Conservation (phyloP, 2,113 vertebrate genomes). For the Leptodactylus fuscus region DNA sequence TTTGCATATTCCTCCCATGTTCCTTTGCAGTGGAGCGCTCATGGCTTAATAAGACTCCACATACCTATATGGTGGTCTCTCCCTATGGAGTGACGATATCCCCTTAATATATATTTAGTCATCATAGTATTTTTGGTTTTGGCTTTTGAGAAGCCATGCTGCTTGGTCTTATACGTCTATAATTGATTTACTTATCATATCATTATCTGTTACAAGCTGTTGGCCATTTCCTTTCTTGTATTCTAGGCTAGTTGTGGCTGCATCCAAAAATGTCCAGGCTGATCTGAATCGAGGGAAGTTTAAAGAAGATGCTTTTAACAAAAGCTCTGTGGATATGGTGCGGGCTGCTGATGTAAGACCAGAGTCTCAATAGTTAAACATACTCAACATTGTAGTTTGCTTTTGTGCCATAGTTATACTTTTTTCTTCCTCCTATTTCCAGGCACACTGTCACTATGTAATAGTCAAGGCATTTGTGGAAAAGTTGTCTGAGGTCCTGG, state of each 20-base stretch:
- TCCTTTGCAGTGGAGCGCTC: too few species aligned
- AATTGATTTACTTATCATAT: too few species aligned
- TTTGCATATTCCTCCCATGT: too few species aligned
- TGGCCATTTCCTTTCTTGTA: background rate
- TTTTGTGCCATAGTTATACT: background rate
- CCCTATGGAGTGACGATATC: too few species aligned
- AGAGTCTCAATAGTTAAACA: too few species aligned
- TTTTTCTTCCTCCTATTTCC: background rate
- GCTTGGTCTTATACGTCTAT: too few species aligned
- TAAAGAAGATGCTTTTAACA: constrained; percentile 94
- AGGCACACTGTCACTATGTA: constrained; percentile 98
- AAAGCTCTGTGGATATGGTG: constrained; percentile 89
- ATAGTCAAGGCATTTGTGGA: constrained; percentile 89
- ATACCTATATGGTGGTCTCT: too few species aligned
- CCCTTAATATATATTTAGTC: too few species aligned
- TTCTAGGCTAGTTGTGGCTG: constrained; percentile 86
- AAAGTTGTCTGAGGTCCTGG: constrained; percentile 79
- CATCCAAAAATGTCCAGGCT: constrained; percentile 86
- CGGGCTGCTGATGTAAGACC: constrained; percentile 90
- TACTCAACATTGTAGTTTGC: background rate
- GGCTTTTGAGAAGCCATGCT: too few species aligned
- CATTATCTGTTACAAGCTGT: too few species aligned
- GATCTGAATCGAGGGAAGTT: constrained; percentile 81
- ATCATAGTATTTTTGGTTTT: too few species aligned
- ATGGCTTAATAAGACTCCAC: too few species aligned